These are phyloP conservation scores for Saccostrea echinata DNA, from an alignment of 1,140 invertebrate species.

Conservation along the genomic window DNA sequence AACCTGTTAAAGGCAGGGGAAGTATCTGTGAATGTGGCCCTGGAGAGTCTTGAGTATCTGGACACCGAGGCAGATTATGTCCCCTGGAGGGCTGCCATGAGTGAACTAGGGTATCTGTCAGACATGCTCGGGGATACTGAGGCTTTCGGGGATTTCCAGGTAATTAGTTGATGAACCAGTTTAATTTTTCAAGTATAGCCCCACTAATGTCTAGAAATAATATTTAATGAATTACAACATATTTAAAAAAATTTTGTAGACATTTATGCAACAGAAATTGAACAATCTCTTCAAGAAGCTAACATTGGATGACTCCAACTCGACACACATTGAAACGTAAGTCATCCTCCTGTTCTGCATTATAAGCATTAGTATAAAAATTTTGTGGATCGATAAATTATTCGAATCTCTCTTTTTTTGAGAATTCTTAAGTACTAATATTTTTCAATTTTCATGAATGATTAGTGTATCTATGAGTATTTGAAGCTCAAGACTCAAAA, in stretches of 20 bases:
- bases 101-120: constrained; percentile 86
- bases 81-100: constrained; percentile 80
- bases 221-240: neutral
- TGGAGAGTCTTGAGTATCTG: constrained; percentile 87
- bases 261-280: constrained; percentile 56
- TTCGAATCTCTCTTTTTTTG: too few relatives aligned
- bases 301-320: constrained; percentile 10
- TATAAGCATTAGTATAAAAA: too few relatives aligned
- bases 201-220: neutral
- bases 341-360: neutral
- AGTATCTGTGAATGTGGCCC: constrained; percentile 85
- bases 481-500: too few relatives aligned
- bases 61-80: constrained; percentile 87
- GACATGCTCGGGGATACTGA: constrained; percentile 85
- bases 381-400: too few relatives aligned
- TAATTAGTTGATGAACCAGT: constrained; percentile 24
- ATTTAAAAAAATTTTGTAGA: constrained; percentile 47
- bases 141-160: constrained; percentile 75
- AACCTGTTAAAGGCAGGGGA: constrained; percentile 85
- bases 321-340: constrained; percentile 56
- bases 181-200: neutral
- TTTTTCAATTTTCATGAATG: too few relatives aligned
- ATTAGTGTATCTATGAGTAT: too few relatives aligned
- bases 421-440: too few relatives aligned
- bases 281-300: constrained; percentile 44